Conservation (phyloP, 2,797 vertebrate genomes). For the Diplodus puntazzo region DNA sequence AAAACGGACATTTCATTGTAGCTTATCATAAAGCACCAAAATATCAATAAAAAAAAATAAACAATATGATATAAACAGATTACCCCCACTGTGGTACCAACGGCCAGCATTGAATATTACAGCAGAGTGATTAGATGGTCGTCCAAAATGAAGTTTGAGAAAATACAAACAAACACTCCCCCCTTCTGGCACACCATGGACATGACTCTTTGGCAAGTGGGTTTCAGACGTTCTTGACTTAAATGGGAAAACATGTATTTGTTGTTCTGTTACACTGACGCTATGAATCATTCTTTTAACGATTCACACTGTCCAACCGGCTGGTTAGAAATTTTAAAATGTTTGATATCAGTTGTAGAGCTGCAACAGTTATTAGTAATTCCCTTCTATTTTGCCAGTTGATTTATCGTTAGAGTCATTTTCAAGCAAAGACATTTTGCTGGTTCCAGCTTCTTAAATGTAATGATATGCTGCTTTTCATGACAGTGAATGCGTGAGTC, state of each 20-base stretch:
- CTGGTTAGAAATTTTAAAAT: too few species aligned
- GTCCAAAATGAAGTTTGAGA: not conserved
- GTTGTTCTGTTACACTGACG: not conserved
- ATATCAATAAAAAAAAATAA: not conserved
- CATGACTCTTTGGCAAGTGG: slow-evolving; percentile 20
- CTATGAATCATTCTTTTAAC: not conserved
- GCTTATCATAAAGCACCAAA: not conserved
- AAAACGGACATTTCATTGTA: not conserved
- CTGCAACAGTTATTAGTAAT: too few species aligned
- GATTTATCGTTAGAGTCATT: too few species aligned
- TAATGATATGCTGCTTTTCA: too few species aligned
- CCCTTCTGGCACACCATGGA: slow-evolving; percentile 60
- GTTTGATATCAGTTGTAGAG: too few species aligned
- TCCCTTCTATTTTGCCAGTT: too few species aligned
- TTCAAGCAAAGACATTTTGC: too few species aligned
- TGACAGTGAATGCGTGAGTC: too few species aligned
- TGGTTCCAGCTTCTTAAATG: too few species aligned
- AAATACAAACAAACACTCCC: slow-evolving; percentile 66
- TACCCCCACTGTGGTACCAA: not conserved
- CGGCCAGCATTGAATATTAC: not conserved
- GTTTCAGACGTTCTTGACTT: not conserved
- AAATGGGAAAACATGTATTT: not conserved
- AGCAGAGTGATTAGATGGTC: not conserved
- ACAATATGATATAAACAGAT: not conserved
- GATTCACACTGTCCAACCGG: too few species aligned